Evolutionary conservation across 2,888 invertebrate genomes (phyloP).

Genomic region (Dastarcus helophoroides): DNA sequence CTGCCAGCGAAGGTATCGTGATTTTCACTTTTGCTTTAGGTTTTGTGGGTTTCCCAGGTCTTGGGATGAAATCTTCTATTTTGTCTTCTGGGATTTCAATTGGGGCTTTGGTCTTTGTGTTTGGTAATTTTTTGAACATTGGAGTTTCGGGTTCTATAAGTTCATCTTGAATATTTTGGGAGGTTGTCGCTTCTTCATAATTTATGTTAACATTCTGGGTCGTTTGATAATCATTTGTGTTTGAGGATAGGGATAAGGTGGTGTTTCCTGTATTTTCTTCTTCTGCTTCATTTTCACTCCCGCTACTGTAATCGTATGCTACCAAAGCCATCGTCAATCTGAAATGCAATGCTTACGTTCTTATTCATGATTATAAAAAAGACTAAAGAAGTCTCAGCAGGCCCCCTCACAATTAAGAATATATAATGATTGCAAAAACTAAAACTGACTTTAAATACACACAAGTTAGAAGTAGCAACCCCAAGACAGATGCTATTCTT

Average conservation of each 20-base stretch:
- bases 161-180: slow-evolving; percentile 4
- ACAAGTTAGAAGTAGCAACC: too few species aligned
- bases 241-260: too few species aligned
- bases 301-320: slow-evolving; percentile 25
- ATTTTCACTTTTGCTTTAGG: slow-evolving; percentile 26
- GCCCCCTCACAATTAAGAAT: too few species aligned
- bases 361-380: too few species aligned
- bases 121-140: slow-evolving; percentile 22
- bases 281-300: slow-evolving; percentile 19
- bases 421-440: too few species aligned
- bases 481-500: too few species aligned
- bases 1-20: slow-evolving; percentile 25
- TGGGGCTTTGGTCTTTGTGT: slow-evolving; percentile 13
- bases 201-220: slow-evolving; percentile 4
- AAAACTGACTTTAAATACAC: too few species aligned
- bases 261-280: slow-evolving; percentile 13
- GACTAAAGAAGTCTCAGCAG: too few species aligned
- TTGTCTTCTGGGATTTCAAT: slow-evolving; percentile 19
- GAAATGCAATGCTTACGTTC: too few species aligned
- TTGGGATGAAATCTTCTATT: slow-evolving; percentile 29
- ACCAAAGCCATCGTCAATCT: slow-evolving; percentile 29
- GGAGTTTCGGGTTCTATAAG: slow-evolving; percentile 5
- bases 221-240: slow-evolving; percentile 5
- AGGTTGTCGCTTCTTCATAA: not conserved
- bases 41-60: slow-evolving; percentile 17